A percentile compares a stretch with the other conserved stretches of the same genome.
These are phyloP conservation scores for Laupala kohalensis DNA, from an alignment of 1,140 invertebrate genomes.

Conservation along the genomic window DNA sequence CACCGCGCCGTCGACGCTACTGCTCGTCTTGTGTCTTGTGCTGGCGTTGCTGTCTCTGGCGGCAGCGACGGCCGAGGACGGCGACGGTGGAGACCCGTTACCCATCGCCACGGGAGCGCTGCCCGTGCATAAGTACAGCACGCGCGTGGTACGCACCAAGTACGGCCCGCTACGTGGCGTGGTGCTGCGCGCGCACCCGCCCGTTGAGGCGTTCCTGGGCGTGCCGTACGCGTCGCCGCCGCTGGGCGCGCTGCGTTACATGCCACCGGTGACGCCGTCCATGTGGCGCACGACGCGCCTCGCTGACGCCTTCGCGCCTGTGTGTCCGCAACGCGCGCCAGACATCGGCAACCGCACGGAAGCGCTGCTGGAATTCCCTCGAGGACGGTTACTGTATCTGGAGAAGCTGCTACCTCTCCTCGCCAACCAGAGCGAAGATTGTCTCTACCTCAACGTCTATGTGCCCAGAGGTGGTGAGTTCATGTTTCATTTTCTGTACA, in stretches of 20 bases:
- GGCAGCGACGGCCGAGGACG: too few species aligned
- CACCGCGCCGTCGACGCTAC: neutral
- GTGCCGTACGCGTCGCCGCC: slow-evolving; percentile 84
- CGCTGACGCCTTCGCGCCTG: slow-evolving; percentile 67
- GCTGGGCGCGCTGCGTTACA: slow-evolving; percentile 65
- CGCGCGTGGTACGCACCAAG: slow-evolving; percentile 68
- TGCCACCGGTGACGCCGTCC: slow-evolving; percentile 84
- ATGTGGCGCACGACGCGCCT: slow-evolving; percentile 70
- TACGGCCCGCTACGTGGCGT: slow-evolving; percentile 76
- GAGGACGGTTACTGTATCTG: slow-evolving; percentile 64
- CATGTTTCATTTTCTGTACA: neutral
- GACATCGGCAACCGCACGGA: slow-evolving; percentile 56
- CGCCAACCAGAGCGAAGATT: slow-evolving; percentile 89
- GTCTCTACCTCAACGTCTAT: slow-evolving; percentile 92
- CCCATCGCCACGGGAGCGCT: slow-evolving; percentile 12
- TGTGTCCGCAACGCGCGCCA: slow-evolving; percentile 77
- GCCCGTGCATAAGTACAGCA: slow-evolving; percentile 55
- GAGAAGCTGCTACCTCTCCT: slow-evolving; percentile 67
- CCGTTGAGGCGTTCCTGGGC: slow-evolving; percentile 88
- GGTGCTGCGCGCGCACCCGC: slow-evolving; percentile 49
- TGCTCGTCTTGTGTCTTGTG: neutral
- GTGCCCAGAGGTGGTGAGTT: slow-evolving; percentile 69
- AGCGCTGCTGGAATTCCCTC: slow-evolving; percentile 57
- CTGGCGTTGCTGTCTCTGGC: neutral
- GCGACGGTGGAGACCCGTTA: neutral